Base-by-base conservation (phyloP, 2,113 vertebrate genomes). In the Canis aureus region DNA sequence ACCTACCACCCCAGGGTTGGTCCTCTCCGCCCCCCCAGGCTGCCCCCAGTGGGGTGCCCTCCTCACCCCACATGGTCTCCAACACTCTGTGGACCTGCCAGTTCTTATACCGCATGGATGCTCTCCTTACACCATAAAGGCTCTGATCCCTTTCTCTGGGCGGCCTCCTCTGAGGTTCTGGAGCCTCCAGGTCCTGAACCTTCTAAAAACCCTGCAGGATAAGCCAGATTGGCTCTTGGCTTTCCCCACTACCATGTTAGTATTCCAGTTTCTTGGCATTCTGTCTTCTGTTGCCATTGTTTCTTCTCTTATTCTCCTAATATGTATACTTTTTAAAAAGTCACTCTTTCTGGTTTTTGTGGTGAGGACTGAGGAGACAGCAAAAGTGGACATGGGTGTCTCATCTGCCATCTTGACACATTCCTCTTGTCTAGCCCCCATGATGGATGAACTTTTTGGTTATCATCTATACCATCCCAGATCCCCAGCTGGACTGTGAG, bases 221-320 rank as follows among this genome's bases (percentile, higher is more conserved):
- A 5, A 66, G 25, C 53, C 53, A 6, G 8, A 3, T 5, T 27
- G 83, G 11, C 3, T 0, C 27, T 23, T 9, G n/a, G 57, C 62
- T n/a, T 27, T 64, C 12, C 6, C 55, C 15, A 43, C 27, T 15
- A 0, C 20, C 3, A 4, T 12, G 8, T n/a, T 6, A 8, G 22
- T 2, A 0, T 49, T 38, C 10, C 11, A 16, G 73, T 12, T n/a
- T 27, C 91, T 66, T 12, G 16, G 16, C 27, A 29, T 53, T 86
- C 59, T 66, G 0, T 35, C 74, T 66, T 27, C 22, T 59, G 19
- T 51, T 38, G 23, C 29, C n/a, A 23, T 11, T 27, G 25, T 29
- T 82, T 82, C 51, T 81, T 25, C 55, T 51, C 32, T n/a, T 76
- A 59, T 59, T 25, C n/a, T 91, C 74, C 49, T 19, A 51, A 22